Evolutionary conservation across 2,113 vertebrate genomes (phyloP).

Genomic region (Oryzias woworae): DNA sequence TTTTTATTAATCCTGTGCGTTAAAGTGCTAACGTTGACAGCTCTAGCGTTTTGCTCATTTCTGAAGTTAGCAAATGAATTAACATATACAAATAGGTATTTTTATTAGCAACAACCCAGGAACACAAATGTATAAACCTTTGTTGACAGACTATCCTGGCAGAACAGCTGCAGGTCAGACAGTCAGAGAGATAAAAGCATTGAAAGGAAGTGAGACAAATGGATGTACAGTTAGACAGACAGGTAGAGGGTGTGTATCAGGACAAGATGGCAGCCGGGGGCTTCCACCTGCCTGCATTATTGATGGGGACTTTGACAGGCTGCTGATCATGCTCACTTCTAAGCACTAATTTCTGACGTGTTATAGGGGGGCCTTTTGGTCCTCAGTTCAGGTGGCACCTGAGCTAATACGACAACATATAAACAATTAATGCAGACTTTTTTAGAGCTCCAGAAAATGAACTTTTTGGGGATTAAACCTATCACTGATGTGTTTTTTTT

Average conservation of each 20-base stretch:
- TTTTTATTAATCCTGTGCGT: too few species aligned
- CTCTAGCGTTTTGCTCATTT: neutral
- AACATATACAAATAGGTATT: neutral
- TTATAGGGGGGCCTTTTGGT: slow-evolving; percentile 31
- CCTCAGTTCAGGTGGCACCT: too few species aligned
- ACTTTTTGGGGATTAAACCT: neutral
- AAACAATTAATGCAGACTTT: neutral
- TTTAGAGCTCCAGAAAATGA: neutral
- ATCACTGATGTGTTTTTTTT: neutral
- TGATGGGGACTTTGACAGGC: slow-evolving; percentile 69
- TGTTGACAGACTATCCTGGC: slow-evolving; percentile 7
- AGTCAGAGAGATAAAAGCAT: slow-evolving; percentile 6
- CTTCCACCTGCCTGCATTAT: slow-evolving; percentile 75
- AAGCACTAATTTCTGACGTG: slow-evolving; percentile 55
- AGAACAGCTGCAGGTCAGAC: slow-evolving; percentile 8
- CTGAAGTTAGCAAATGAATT: slow-evolving; percentile 19
- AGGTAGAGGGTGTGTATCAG: slow-evolving; percentile 33
- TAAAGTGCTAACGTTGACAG: neutral
- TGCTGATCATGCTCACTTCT: slow-evolving; percentile 43
- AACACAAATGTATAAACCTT: neutral
- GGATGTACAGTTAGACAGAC: slow-evolving; percentile 49
- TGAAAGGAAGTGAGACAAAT: slow-evolving; percentile 20
- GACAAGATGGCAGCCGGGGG: slow-evolving; percentile 48
- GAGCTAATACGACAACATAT: too few species aligned
- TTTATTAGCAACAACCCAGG: slow-evolving; percentile 1